A percentile compares a stretch with the other conserved stretches of the same genome.
Evolutionary conservation across 2,888 invertebrate genomes (phyloP).

Genomic region (Drosophila differens): DNA sequence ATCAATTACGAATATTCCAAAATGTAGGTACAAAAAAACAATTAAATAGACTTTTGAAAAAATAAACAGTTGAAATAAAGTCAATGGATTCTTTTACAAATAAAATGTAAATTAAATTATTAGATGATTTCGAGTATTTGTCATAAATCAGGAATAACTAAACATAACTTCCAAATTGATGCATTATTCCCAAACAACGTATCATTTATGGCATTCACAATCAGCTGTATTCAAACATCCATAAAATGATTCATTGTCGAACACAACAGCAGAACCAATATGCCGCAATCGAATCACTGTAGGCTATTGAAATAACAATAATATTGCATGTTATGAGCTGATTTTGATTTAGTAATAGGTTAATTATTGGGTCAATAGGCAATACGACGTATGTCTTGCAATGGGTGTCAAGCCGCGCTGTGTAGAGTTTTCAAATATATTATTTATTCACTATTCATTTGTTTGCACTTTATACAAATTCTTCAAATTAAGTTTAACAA

Average conservation of each 20-base stretch:
- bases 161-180: neutral
- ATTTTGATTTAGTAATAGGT: constrained; percentile 45
- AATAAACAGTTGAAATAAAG: neutral
- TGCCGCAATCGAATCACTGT: neutral
- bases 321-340: constrained; percentile 22
- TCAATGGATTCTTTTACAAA: neutral
- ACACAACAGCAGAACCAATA: neutral
- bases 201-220: neutral
- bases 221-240: neutral
- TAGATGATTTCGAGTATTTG: neutral
- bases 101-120: neutral
- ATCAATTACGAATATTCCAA: neutral
- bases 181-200: neutral
- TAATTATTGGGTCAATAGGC: constrained; percentile 28
- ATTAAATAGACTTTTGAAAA: neutral
- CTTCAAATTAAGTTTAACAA: constrained; percentile 60
- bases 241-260: neutral
- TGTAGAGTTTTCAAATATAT: constrained; percentile 60
- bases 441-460: constrained; percentile 74
- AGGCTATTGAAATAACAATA: neutral
- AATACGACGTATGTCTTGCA: neutral
- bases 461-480: constrained; percentile 59
- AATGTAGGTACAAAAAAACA: neutral
- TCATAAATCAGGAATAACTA: neutral
- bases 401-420: constrained; percentile 5